Conservation (phyloP, 2,888 invertebrate genomes). For the Hedychridium roseum region DNA sequence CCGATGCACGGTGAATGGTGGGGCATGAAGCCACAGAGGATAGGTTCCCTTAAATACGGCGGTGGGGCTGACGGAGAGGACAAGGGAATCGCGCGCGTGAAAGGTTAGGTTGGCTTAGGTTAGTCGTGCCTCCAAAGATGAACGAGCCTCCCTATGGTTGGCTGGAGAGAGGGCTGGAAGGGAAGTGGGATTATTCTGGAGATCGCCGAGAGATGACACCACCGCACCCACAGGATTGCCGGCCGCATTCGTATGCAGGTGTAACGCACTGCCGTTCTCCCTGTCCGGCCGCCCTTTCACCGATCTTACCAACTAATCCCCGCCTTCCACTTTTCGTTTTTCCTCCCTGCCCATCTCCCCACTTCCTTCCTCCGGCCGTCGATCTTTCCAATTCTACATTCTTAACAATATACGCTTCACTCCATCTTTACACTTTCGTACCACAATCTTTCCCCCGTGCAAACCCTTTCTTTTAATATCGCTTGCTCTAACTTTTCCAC, state of each 20-base stretch:
- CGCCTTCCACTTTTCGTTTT: slow-evolving; percentile 9
- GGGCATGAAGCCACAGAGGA: no score
- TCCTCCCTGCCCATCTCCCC: slow-evolving; percentile 14
- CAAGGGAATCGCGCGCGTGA: slow-evolving; percentile 7
- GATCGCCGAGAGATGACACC: slow-evolving; percentile 61
- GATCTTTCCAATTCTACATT: no score
- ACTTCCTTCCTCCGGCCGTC: slow-evolving; percentile 9
- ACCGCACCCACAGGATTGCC: slow-evolving; percentile 50
- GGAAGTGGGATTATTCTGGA: slow-evolving; percentile 45
- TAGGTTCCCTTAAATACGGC: not conserved
- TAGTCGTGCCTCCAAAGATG: slow-evolving; percentile 35
- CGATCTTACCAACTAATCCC: slow-evolving; percentile 4
- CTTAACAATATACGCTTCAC: no score
- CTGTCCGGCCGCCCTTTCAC: slow-evolving; percentile 4
- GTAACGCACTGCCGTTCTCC: slow-evolving; percentile 37
- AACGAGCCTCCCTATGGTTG: slow-evolving; percentile 27
- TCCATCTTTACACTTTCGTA: no score
- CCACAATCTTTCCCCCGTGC: no score
- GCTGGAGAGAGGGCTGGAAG: slow-evolving; percentile 18
- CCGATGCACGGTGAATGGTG: no score
- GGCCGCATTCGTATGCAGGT: slow-evolving; percentile 41
- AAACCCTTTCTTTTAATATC: no score
- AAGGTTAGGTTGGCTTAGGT: slow-evolving; percentile 39
- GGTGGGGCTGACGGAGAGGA: slow-evolving; percentile 2
- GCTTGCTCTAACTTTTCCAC: no score